A percentile compares a stretch with the other conserved stretches of the same genome.
phyloP scores from a whole-genome alignment of 2,113 vertebrate species.

The Delphinus delphis region DNA sequence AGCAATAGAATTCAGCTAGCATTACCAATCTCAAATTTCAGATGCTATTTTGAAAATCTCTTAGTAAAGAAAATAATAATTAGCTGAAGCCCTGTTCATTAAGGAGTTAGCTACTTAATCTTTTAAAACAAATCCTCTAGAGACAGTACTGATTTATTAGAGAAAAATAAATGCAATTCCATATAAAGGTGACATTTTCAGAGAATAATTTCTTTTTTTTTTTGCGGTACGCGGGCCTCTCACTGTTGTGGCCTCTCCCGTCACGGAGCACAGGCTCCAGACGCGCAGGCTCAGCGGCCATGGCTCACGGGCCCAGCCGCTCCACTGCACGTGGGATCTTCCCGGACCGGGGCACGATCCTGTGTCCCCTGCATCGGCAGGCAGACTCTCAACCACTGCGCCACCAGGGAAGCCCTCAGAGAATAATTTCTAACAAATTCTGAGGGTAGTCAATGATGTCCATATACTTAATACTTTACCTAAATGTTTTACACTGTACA shows the following conservation, averaged over 20 bases:
- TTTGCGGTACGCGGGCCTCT: no score
- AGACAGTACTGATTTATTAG: constrained; percentile 11
- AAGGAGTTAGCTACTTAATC: constrained; percentile 30
- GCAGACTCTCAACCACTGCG: no score
- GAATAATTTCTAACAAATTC: constrained; percentile 35
- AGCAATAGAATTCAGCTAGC: neutral
- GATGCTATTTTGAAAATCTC: constrained; percentile 34
- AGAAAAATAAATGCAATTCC: neutral
- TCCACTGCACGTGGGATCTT: no score
- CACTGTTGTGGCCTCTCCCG: no score
- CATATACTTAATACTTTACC: neutral
- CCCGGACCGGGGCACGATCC: no score
- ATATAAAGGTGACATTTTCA: constrained; percentile 56
- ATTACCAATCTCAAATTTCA: constrained; percentile 41
- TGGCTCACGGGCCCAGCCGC: no score
- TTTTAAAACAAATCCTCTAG: neutral
- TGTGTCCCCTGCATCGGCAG: no score
- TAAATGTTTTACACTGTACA: neutral
- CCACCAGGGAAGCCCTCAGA: neutral
- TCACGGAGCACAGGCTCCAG: no score
- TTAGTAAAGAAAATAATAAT: constrained; percentile 58
- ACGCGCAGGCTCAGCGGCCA: no score
- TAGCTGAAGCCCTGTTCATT: neutral
- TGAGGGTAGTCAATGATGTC: neutral
- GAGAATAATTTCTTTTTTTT: constrained; percentile 4